Percentiles rank a stretch among this genome's conserved stretches.
phyloP scores from a whole-genome alignment of 2,888 invertebrate genomes.

The Muschampia plurimacula region DNA sequence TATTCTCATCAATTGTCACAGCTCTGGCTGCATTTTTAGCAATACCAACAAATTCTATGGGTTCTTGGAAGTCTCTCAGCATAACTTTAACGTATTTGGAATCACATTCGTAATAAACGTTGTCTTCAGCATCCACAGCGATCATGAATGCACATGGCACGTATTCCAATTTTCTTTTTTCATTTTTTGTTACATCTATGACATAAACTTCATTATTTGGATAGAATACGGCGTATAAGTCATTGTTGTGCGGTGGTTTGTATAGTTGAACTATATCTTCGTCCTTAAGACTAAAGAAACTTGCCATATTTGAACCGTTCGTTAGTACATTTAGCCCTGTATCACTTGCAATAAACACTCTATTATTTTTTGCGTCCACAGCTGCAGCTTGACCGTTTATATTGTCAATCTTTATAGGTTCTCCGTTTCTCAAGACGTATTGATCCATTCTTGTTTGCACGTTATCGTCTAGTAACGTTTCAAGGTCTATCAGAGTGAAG shows the following conservation, averaged over 20 bases:
- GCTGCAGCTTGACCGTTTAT: constrained; percentile 74
- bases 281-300: constrained; percentile 67
- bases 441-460: constrained; percentile 80
- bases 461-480: constrained; percentile 71
- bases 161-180: constrained; percentile 64
- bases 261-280: constrained; percentile 77
- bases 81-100: constrained; percentile 77
- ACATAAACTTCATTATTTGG: constrained; percentile 72
- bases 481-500: constrained; percentile 75
- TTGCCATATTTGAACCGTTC: constrained; percentile 64
- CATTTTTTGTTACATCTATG: constrained; percentile 65
- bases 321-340: constrained; percentile 63
- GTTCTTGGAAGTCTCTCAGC: constrained; percentile 72
- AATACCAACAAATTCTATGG: constrained; percentile 75
- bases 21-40: constrained; percentile 73
- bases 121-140: constrained; percentile 70
- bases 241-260: constrained; percentile 62
- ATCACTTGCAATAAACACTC: constrained; percentile 72
- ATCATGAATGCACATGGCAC: constrained; percentile 75
- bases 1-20: constrained; percentile 58
- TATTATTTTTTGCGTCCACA: constrained; percentile 63
- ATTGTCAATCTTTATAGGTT: constrained; percentile 68
- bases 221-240: constrained; percentile 68
- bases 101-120: constrained; percentile 77
- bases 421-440: constrained; percentile 65